phyloP scores from a whole-genome alignment of 2,113 vertebrate genomes.

The Brachyhypopomus gauderio region DNA sequence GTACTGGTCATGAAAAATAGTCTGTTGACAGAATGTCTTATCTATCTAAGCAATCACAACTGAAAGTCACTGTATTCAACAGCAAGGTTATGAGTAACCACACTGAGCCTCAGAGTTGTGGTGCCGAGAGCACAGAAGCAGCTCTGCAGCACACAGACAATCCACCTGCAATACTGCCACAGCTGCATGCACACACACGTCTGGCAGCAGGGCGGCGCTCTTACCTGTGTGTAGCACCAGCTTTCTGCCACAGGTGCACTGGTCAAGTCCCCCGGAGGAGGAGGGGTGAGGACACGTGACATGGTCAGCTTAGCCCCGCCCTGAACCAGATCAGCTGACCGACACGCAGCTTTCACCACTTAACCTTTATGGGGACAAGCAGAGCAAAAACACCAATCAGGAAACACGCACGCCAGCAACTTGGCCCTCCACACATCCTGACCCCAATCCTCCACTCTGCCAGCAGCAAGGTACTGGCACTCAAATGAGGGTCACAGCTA shows the following conservation, averaged over 20 bases:
- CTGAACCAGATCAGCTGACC: constrained; percentile 59
- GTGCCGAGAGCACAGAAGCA: too few relatives aligned
- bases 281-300: constrained; percentile 92
- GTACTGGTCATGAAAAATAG: too few relatives aligned
- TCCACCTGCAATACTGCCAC: too few relatives aligned
- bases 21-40: too few relatives aligned
- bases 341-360: constrained; percentile 64
- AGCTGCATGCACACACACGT: too few relatives aligned
- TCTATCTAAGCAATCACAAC: too few relatives aligned
- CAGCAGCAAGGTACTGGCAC: constrained; percentile 42
- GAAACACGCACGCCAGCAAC: constrained; percentile 31
- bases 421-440: constrained; percentile 8
- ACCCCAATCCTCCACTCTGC: constrained; percentile 14
- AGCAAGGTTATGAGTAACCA: too few relatives aligned
- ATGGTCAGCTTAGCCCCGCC: constrained; percentile 75
- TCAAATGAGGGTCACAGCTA: constrained; percentile 31
- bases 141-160: too few relatives aligned
- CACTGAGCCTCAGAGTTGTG: too few relatives aligned
- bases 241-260: constrained; percentile 96
- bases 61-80: too few relatives aligned
- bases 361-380: constrained; percentile 49
- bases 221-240: constrained; percentile 99
- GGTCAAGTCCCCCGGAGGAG: constrained; percentile 94
- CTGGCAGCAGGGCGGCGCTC: not conserved
- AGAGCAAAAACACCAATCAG: constrained; percentile 27